Evolutionary conservation across 2,888 invertebrate species (phyloP), one percentile per base, ranked within the genome.

Genomic region (Schizaphis graminum): DNA sequence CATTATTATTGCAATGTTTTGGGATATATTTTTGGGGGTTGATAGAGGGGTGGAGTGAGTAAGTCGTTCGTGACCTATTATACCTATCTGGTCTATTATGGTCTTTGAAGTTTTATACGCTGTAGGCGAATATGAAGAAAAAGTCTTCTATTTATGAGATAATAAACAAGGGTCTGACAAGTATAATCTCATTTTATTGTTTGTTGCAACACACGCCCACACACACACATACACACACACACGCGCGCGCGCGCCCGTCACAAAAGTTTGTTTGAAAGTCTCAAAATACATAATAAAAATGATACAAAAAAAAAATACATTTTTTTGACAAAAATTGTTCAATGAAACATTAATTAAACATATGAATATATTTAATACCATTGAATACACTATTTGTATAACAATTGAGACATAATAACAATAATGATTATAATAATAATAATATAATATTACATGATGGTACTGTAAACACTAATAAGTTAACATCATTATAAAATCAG

Each of bases 121-220:
- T 26, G 88, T 13, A 61, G 61, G 86, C 56, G 44, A 89, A 57
- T 35, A n/a, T 61, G 61, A 91, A 7, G 56, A 35, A 44, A 85
- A 86, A 16, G 86, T 94, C 49, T 86, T 24, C 49, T 94, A 86
- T 93, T 93, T 94, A 94, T 86, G 90, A 85, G 57, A 94, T 86
- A 94, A 91, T 91, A 67, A 90, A 94, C 94, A 91, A 90, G 90
- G 91, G 94, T 94, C 85, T 86, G 94, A 94, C 94, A 86, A 94
- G 85, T 47, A 67, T 94, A 94, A 94, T 94, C 94, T 94, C 61
- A 44, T 94, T 94, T 94, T 94, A 94, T 94, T 94, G 91, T 93
- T 93, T 90, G 93, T 41, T 41, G 86, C 47, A 35, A 89, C 56
- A 35, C 41, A 67, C 35, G 53, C 53, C n/a, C 47, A 49, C n/a